A percentile compares a stretch with the other conserved stretches of the same genome.
Evolutionary conservation across 2,797 vertebrate genomes (phyloP).

Genomic region (Gymnodraco acuticeps): DNA sequence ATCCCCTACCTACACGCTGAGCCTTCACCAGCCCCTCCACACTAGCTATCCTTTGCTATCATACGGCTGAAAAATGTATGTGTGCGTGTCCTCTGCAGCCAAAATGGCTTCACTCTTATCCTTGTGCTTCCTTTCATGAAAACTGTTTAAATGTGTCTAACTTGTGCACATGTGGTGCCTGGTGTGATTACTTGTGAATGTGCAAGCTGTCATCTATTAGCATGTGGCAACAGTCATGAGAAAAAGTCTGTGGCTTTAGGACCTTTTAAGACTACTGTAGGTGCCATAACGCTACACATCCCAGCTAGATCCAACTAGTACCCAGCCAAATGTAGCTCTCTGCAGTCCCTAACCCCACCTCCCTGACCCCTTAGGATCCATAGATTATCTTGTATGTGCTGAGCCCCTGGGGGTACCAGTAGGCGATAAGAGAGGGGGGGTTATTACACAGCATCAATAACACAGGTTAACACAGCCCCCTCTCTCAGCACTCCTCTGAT

Average conservation of each 20-base stretch:
- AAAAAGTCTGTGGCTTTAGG: no score
- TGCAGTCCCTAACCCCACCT: no score
- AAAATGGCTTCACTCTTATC: background rate
- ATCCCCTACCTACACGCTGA: constrained; percentile 19
- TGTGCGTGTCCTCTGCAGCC: background rate
- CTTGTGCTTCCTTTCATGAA: no score
- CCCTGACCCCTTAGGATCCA: background rate
- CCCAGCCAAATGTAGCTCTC: background rate
- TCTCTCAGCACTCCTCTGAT: constrained; percentile 9
- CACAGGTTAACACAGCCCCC: constrained; percentile 13
- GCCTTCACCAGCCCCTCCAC: background rate
- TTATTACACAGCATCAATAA: constrained; percentile 10
- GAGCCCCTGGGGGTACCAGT: background rate
- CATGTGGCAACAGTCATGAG: no score
- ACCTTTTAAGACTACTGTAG: no score
- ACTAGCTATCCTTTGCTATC: constrained; percentile 20
- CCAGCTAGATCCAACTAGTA: constrained; percentile 1
- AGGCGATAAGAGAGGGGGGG: background rate
- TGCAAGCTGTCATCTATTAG: no score
- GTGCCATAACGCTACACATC: no score
- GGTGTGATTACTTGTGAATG: no score
- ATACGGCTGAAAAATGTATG: background rate
- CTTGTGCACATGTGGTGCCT: no score
- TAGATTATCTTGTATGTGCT: constrained; percentile 26
- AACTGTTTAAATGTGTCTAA: background rate